Conservation (phyloP, 1,140 invertebrate genomes). For the Drosophila melanogaster region Release_6_plus_ISO1_MT NT_037436.4:6468501-6469000, state of each 20-base stretch:
- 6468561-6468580: constrained; percentile 46
- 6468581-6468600: constrained; percentile 74
- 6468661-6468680: constrained; percentile 54
- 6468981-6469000: not conserved
- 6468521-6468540: constrained; percentile 43
- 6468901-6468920: constrained; percentile 43
- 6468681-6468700: constrained; percentile 24
- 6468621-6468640: constrained; percentile 36
- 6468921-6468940: constrained; percentile 28
- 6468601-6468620: constrained; percentile 34
- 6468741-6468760: constrained; percentile 50
- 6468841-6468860: constrained; percentile 68
- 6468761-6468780: constrained; percentile 56
- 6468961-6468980: constrained; percentile 50
- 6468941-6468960: constrained; percentile 67
- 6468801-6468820: constrained; percentile 14
- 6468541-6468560: constrained; percentile 28
- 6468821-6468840: constrained; percentile 15
- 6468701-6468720: constrained; percentile 70
- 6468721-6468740: constrained; percentile 12
- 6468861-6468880: constrained; percentile 66
- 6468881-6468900: constrained; percentile 50
- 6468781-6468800: constrained; percentile 56
- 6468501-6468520: not conserved
- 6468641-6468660: constrained; percentile 69